Conservation (phyloP, 2,797 vertebrate genomes). For the Scomberomorus guttatus region DNA sequence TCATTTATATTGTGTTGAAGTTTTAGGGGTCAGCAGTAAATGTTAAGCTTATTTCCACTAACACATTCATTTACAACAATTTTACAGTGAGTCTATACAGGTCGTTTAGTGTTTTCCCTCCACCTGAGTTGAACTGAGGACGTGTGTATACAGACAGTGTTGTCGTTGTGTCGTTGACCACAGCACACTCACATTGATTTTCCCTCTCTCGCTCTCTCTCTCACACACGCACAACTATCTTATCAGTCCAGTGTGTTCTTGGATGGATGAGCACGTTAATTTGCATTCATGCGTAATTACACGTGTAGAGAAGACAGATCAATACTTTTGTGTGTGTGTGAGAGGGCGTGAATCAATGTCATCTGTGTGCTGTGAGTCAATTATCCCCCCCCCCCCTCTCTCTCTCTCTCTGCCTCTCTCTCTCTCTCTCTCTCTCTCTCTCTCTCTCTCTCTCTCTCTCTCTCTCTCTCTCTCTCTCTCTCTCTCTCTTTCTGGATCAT, state of each 20-base stretch:
- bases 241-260: constrained; percentile 3
- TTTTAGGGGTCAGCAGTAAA: no score
- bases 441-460: background rate
- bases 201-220: background rate
- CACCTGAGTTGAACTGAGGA: background rate
- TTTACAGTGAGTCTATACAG: no score
- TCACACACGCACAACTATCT: background rate
- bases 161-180: constrained; percentile 37
- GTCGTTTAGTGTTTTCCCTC: background rate
- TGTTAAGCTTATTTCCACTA: no score
- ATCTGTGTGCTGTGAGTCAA: constrained; percentile 44
- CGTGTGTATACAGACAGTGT: background rate
- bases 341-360: constrained; percentile 60
- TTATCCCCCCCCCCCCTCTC: background rate
- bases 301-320: constrained; percentile 38
- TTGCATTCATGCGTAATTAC: background rate
- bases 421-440: background rate
- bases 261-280: constrained; percentile 18
- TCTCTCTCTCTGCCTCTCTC: background rate
- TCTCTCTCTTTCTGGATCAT: background rate
- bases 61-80: background rate
- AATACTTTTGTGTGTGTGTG: constrained; percentile 39
- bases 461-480: background rate
- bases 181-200: constrained; percentile 23
- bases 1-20: background rate